Evolutionary conservation across 92 coral and sea anemone species (phyloP).

Genomic region (Phenganax marumi): DNA sequence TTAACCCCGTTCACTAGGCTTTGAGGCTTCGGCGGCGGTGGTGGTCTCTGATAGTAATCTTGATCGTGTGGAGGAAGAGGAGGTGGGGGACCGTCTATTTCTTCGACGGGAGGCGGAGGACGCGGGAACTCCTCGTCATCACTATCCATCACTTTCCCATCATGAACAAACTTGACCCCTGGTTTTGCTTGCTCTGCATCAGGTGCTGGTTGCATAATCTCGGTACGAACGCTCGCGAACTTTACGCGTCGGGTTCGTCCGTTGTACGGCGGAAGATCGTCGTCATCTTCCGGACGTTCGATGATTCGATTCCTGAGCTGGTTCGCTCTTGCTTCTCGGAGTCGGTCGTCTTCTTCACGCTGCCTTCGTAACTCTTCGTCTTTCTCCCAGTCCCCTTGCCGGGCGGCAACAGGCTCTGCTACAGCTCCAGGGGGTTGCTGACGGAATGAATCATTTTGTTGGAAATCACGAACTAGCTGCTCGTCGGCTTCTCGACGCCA

Average conservation of each 20-base stretch:
- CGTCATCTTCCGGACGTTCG: conserved; percentile 77
- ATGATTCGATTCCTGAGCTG: conserved; percentile 79
- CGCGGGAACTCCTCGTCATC: conserved; percentile 59
- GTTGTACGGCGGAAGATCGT: conserved; percentile 56
- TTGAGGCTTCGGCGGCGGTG: conserved; percentile 49
- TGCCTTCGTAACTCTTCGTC: conserved; percentile 84
- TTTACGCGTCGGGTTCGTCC: conserved; percentile 62
- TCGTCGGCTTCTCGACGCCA: conserved; percentile 79
- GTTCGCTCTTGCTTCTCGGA: conserved; percentile 59
- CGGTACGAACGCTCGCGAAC: conserved; percentile 87
- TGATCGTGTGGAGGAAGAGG: conserved; percentile 88
- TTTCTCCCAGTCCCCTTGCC: conserved; percentile 82
- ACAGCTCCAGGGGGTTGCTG: conserved; percentile 62
- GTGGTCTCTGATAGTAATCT: conserved; percentile 74
- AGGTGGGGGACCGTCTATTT: conserved; percentile 68
- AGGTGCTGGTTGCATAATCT: conserved; percentile 83
- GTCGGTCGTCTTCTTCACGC: conserved; percentile 70
- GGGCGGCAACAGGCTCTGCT: conserved; percentile 63
- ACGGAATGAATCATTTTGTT: conserved; percentile 14
- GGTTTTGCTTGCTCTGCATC: conserved; percentile 82
- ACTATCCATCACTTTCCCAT: conserved; percentile 68
- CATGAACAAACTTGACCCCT: conserved; percentile 81
- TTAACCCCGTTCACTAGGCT: conserved; percentile 49
- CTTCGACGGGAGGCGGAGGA: conserved; percentile 66
- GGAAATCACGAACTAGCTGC: conserved; percentile 49